Percentiles rank a stretch among this genome's conserved stretches.
phyloP scores from a whole-genome alignment of 2,113 vertebrate species.

The Egretta garzetta region DNA sequence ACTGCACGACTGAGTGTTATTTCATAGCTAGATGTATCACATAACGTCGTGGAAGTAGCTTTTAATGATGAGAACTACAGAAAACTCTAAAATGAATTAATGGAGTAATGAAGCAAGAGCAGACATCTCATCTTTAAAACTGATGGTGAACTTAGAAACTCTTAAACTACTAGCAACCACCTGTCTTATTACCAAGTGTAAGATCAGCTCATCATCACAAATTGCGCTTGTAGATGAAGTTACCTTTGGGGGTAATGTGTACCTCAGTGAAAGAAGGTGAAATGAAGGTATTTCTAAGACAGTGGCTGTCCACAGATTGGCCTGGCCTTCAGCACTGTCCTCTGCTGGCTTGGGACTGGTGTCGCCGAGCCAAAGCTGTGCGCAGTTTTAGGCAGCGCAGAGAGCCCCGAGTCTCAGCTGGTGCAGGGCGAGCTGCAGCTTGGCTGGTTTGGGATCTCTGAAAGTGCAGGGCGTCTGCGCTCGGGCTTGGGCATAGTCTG shows the following conservation, averaged over 20 bases:
- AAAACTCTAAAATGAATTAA: background rate
- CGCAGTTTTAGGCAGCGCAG: fast-evolving
- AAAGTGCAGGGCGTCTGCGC: fast-evolving
- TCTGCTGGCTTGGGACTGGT: background rate
- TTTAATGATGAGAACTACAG: background rate
- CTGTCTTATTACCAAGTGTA: background rate
- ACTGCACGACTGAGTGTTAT: background rate
- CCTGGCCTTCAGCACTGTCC: background rate
- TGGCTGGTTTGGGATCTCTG: background rate
- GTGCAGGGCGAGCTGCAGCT: background rate
- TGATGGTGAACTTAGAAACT: background rate
- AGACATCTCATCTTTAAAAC: background rate
- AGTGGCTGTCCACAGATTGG: background rate
- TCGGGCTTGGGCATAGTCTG: background rate
- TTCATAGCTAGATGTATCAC: background rate
- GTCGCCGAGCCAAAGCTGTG: background rate
- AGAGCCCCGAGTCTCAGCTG: background rate
- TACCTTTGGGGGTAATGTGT: background rate
- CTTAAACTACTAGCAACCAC: background rate
- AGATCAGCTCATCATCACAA: background rate
- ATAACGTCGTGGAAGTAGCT: background rate
- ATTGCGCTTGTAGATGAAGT: background rate
- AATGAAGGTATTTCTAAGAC: background rate
- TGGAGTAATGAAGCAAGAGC: background rate
- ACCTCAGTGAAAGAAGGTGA: background rate